Percentiles rank a stretch among this genome's conserved stretches.
Conservation (phyloP, 2,113 vertebrate species). For the Butorides virescens region DNA sequence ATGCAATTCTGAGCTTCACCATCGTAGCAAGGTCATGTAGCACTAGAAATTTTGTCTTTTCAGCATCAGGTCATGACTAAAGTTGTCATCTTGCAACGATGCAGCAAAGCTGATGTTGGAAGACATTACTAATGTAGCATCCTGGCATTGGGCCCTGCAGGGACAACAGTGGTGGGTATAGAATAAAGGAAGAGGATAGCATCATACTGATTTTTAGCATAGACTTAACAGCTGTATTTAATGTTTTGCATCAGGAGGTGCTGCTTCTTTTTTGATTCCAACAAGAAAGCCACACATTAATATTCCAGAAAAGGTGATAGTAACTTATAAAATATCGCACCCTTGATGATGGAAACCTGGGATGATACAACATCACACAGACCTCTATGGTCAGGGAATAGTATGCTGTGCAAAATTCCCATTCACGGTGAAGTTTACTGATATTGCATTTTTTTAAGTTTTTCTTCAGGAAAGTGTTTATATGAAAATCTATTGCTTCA, state of each 20-base stretch:
- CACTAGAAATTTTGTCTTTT: neutral
- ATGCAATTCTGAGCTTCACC: neutral
- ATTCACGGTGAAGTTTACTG: neutral
- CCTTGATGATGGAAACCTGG: neutral
- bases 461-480: neutral
- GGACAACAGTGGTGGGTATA: neutral
- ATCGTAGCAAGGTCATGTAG: neutral
- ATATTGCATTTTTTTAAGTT: neutral
- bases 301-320: neutral
- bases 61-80: neutral
- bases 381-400: neutral
- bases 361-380: neutral
- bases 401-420: accelerated
- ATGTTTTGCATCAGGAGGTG: neutral
- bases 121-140: neutral
- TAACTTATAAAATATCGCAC: neutral
- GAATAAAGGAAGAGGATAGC: neutral
- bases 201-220: neutral
- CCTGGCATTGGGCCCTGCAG: neutral
- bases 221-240: neutral
- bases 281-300: neutral
- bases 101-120: neutral
- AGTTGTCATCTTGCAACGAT: neutral
- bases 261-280: neutral
- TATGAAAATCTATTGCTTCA: neutral